Conservation (phyloP, 2,113 vertebrate genomes). For the Dolichotis patagonum region DNA sequence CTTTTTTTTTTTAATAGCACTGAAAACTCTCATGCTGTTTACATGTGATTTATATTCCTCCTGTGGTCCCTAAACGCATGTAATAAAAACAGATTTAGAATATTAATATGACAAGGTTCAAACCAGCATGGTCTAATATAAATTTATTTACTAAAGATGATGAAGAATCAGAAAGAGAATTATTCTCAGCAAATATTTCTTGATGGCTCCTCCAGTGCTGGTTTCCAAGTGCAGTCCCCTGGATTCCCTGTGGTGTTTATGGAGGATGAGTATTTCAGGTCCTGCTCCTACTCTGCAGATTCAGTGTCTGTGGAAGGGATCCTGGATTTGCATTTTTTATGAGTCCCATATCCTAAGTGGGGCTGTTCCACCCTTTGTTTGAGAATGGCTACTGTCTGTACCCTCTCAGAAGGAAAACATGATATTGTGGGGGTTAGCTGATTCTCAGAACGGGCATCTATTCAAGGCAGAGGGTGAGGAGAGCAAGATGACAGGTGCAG, state of each 20-base stretch:
- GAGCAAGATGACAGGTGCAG: neutral
- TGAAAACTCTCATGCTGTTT: constrained; percentile 49
- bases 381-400: neutral
- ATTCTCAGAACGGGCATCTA: neutral
- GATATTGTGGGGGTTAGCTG: neutral
- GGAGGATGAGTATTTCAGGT: neutral
- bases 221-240: neutral
- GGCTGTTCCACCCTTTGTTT: neutral
- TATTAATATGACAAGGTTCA: constrained; percentile 46
- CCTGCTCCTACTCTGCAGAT: neutral
- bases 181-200: neutral
- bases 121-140: constrained; percentile 10
- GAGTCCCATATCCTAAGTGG: neutral
- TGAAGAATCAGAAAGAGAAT: neutral
- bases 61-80: constrained; percentile 34
- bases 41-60: constrained; percentile 49
- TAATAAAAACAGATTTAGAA: constrained; percentile 62
- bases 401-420: neutral
- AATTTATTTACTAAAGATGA: constrained; percentile 37
- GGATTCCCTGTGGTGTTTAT: neutral
- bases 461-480: neutral
- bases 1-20: neutral
- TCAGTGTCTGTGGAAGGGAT: neutral
- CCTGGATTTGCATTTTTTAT: neutral
- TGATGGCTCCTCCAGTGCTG: neutral